phyloP scores from a whole-genome alignment of 2,888 invertebrate genomes.

The Smittia sp. region DNA sequence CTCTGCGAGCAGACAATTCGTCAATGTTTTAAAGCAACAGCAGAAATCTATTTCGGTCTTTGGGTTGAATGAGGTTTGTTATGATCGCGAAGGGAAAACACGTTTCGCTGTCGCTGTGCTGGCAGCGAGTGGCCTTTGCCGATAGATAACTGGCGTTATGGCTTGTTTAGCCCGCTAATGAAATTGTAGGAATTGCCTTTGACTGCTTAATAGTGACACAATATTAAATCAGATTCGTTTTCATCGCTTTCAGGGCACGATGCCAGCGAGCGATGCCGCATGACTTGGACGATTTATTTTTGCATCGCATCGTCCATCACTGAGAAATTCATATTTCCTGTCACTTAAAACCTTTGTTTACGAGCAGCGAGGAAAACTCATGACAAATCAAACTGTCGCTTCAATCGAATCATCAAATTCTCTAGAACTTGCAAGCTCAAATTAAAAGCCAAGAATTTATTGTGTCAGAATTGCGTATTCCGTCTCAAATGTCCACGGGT shows the following conservation, averaged over 20 bases:
- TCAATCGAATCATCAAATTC: neutral
- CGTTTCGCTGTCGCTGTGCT: neutral
- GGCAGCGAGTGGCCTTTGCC: neutral
- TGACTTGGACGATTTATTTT: neutral
- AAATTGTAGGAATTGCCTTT: neutral
- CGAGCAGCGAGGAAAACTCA: neutral
- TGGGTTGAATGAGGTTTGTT: neutral
- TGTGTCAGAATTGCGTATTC: neutral
- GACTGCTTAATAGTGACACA: neutral
- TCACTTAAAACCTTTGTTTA: constrained; percentile 15
- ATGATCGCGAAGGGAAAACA: neutral
- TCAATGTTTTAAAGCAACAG: neutral
- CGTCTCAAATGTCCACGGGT: neutral
- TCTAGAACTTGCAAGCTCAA: neutral
- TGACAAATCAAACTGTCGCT: neutral
- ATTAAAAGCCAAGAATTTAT: neutral
- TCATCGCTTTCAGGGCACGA: neutral
- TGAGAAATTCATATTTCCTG: neutral
- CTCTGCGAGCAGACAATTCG: neutral
- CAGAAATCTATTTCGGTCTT: neutral
- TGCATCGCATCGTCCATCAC: neutral
- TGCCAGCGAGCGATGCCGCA: neutral
- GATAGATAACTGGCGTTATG: constrained; percentile 7
- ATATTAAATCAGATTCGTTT: no score
- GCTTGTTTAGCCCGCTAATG: neutral